Percentiles rank a stretch among this genome's conserved stretches.
These are phyloP conservation scores for Allobates femoralis DNA, from an alignment of 2,797 vertebrate species.

Conservation along the genomic window DNA sequence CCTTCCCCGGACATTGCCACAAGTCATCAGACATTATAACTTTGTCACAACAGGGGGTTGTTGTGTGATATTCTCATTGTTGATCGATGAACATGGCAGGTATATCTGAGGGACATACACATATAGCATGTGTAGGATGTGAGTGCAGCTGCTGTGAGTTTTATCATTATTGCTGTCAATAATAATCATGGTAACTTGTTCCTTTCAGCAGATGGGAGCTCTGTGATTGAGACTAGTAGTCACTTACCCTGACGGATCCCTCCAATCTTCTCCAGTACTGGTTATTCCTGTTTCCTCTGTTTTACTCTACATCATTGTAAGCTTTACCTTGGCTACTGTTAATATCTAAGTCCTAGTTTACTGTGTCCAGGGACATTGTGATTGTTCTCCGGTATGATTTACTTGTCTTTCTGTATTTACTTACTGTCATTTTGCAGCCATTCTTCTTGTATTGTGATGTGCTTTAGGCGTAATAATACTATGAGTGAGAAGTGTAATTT, in stretches of 20 bases:
- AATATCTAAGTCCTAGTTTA: neutral
- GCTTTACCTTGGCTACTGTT: slow-evolving; percentile 4
- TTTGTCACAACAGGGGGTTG: too few relatives aligned
- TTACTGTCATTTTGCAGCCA: neutral
- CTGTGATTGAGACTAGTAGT: neutral
- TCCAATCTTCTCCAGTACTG: neutral
- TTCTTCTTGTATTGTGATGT: neutral
- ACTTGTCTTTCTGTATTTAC: neutral
- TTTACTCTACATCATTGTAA: neutral
- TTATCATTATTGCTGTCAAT: too few relatives aligned
- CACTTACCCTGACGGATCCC: neutral
- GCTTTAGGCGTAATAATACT: neutral
- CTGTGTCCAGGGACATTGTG: slow-evolving; percentile 8
- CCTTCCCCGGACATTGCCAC: too few relatives aligned
- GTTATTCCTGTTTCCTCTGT: slow-evolving; percentile 5
- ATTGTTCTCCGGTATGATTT: neutral
- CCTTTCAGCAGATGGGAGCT: too few relatives aligned
- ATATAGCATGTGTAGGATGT: too few relatives aligned
- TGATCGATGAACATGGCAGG: too few relatives aligned
- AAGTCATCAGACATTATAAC: too few relatives aligned
- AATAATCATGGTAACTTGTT: too few relatives aligned
- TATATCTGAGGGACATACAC: too few relatives aligned
- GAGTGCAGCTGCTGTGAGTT: too few relatives aligned
- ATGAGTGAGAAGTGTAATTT: neutral
- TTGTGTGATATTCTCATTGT: too few relatives aligned